Conservation (phyloP, 2,113 vertebrate species). For the Actinemys pallida region DNA sequence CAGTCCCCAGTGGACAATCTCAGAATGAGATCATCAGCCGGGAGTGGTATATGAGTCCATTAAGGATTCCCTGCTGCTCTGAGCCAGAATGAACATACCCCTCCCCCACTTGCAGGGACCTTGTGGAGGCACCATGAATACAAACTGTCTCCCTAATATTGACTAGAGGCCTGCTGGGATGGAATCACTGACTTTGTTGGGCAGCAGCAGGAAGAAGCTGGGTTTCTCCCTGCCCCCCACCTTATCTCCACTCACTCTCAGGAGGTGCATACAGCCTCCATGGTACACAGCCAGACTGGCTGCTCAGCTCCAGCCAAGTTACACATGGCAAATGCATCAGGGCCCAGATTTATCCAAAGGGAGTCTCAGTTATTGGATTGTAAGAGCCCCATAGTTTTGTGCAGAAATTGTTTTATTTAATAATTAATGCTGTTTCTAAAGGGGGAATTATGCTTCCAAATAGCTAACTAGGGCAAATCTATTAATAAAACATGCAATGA, state of each 20-base stretch:
- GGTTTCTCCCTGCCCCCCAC: background rate
- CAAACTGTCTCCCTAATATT: background rate
- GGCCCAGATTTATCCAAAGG: background rate
- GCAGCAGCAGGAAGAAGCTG: background rate
- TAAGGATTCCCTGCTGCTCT: background rate
- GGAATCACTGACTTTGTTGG: background rate
- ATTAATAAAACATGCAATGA: background rate
- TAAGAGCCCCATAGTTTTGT: background rate
- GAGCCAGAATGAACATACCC: background rate
- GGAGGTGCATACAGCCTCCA: background rate
- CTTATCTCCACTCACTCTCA: background rate
- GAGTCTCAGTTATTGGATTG: background rate
- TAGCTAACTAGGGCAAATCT: background rate
- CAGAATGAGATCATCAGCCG: background rate
- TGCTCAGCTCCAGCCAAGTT: background rate
- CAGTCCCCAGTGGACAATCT: background rate
- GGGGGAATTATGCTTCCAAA: background rate
- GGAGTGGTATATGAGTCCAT: background rate
- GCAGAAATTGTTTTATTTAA: constrained; percentile 10
- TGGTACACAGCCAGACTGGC: rapidly evolving
- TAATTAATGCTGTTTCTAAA: background rate
- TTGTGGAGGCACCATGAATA: background rate
- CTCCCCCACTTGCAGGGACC: background rate
- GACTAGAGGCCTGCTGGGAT: background rate
- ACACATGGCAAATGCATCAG: background rate